phyloP scores from a whole-genome alignment of 1,140 invertebrate species.

The Phortica variegata region DNA sequence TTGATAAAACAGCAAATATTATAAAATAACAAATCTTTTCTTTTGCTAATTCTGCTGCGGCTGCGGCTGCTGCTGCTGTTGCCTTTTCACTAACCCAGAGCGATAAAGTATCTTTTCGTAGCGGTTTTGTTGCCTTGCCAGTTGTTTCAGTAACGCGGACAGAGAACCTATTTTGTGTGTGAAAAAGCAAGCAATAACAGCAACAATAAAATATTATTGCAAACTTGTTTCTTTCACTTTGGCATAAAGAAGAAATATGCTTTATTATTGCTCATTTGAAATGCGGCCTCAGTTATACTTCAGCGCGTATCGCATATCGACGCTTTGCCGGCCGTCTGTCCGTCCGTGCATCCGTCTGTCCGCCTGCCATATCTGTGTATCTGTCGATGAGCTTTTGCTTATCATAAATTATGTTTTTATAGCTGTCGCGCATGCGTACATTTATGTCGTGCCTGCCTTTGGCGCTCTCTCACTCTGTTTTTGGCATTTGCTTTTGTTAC shows the following conservation, averaged over 20 bases:
- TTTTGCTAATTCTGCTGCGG: too few relatives aligned
- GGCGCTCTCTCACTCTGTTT: too few relatives aligned
- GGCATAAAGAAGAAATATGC: conserved; percentile 52
- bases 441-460: too few relatives aligned
- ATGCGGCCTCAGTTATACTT: too few relatives aligned
- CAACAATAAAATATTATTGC: too few relatives aligned
- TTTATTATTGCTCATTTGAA: conserved; percentile 33
- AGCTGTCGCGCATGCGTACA: conserved; percentile 36
- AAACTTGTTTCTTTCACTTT: too few relatives aligned
- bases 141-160: not conserved
- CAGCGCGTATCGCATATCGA: too few relatives aligned
- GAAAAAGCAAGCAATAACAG: too few relatives aligned
- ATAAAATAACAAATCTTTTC: too few relatives aligned
- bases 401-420: conserved; percentile 54
- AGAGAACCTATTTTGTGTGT: too few relatives aligned
- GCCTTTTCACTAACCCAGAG: conserved; percentile 10
- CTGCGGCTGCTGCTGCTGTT: conserved; percentile 21
- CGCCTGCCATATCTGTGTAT: not conserved
- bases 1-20: conserved; percentile 24
- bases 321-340: conserved; percentile 19
- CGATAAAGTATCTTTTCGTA: not conserved
- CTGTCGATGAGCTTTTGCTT: conserved; percentile 12
- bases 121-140: conserved; percentile 9
- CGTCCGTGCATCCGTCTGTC: not conserved
- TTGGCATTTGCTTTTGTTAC: too few relatives aligned